Percentiles rank a stretch among this genome's conserved stretches.
Evolutionary conservation across 2,113 vertebrate species (phyloP).

Genomic region (Onychorhynchus coronatus): DNA sequence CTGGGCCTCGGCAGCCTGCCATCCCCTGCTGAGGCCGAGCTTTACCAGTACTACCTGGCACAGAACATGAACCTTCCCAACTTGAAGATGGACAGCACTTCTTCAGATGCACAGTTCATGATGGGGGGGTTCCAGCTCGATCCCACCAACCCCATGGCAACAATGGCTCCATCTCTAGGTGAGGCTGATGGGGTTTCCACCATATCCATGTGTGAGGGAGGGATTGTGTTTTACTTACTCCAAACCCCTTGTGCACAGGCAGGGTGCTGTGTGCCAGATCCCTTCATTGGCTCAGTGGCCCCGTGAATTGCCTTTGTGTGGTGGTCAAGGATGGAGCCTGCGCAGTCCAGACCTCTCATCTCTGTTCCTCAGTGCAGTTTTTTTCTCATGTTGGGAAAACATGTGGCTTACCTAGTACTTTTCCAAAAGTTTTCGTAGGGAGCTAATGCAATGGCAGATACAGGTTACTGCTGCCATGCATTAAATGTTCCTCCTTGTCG

Average conservation of each 20-base stretch:
- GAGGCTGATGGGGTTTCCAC: slow-evolving; percentile 65
- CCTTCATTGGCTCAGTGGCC: not conserved
- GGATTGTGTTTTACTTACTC: not conserved
- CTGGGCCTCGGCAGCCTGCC: slow-evolving; percentile 91
- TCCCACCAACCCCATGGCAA: slow-evolving; percentile 82
- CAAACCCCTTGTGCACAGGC: fast-evolving
- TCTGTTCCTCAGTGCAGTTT: not conserved
- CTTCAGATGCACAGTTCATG: slow-evolving; percentile 89
- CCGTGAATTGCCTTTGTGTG: not conserved
- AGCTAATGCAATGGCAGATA: not conserved
- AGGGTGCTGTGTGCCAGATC: fast-evolving
- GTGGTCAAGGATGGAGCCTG: not conserved
- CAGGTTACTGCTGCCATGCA: fast-evolving
- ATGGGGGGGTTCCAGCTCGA: slow-evolving; percentile 94
- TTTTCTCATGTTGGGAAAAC: not conserved
- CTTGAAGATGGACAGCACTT: slow-evolving; percentile 88
- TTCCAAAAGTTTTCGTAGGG: not conserved
- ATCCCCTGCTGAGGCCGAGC: slow-evolving; percentile 92
- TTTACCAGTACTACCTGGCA: slow-evolving; percentile 98
- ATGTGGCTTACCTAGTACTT: not conserved
- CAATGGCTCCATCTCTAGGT: slow-evolving; percentile 91
- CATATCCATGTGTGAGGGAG: not conserved
- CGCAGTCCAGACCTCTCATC: not conserved
- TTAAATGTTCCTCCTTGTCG: not conserved
- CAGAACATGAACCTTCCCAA: slow-evolving; percentile 95